Conservation (phyloP, 2,113 vertebrate genomes). For the Puffinus mauretanicus region DNA sequence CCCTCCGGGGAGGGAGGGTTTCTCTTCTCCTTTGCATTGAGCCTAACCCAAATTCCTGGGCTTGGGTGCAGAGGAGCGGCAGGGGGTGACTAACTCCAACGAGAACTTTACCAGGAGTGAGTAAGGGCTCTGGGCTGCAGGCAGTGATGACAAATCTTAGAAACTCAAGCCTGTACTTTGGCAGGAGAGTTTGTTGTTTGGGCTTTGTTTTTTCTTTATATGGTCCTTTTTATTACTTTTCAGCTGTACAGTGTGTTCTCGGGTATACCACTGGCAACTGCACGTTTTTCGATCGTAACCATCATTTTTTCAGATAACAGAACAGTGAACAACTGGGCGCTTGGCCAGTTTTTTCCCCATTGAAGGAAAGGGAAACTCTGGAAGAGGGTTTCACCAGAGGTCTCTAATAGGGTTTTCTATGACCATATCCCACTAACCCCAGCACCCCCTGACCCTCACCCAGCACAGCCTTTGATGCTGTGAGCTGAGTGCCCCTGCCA, state of each 20-base stretch:
- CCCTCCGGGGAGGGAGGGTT: neutral
- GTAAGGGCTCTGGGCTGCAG: neutral
- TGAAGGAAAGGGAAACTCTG: neutral
- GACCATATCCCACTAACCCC: neutral
- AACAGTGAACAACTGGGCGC: neutral
- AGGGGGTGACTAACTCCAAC: neutral
- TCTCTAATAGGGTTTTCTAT: neutral
- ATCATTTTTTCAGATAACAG: neutral
- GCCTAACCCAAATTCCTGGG: neutral
- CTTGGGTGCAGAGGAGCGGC: neutral
- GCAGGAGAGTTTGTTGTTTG: neutral
- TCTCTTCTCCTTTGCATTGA: neutral
- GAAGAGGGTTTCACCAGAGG: neutral
- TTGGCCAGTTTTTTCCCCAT: neutral
- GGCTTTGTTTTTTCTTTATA: neutral
- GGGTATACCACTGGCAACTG: slow-evolving; percentile 1
- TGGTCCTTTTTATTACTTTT: neutral
- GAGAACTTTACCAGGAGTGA: neutral
- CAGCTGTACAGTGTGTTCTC: neutral
- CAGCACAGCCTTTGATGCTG: neutral
- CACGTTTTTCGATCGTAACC: neutral
- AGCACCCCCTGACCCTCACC: neutral
- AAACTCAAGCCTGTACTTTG: neutral
- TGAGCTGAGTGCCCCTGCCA: neutral
- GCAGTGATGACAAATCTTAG: neutral